Evolutionary conservation across 2,113 vertebrate genomes (phyloP).

Genomic region (Oreochromis aureus): DNA sequence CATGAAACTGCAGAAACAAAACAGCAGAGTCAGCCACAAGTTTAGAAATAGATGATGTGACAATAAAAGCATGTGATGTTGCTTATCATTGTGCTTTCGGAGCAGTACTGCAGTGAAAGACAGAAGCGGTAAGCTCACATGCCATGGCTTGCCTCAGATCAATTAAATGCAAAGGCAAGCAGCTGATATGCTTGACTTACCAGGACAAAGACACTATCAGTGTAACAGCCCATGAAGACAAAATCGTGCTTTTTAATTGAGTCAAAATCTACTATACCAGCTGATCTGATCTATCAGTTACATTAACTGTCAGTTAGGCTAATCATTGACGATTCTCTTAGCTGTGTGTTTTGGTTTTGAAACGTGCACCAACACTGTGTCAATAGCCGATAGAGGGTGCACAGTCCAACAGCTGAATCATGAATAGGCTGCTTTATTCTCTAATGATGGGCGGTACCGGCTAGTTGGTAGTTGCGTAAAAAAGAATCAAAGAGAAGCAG

Average conservation of each 20-base stretch:
- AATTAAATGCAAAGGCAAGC: neutral
- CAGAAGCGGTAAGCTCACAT: neutral
- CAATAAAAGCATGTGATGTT: constrained; percentile 40
- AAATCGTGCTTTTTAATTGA: neutral
- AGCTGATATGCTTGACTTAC: neutral
- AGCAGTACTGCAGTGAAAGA: neutral
- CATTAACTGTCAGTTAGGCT: neutral
- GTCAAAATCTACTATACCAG: neutral
- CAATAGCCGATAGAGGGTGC: constrained; percentile 43
- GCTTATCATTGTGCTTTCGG: constrained; percentile 28
- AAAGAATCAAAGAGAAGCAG: neutral
- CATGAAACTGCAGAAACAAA: constrained; percentile 14
- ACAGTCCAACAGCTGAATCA: neutral
- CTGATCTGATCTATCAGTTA: neutral
- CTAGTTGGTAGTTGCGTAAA: neutral
- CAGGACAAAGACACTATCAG: neutral
- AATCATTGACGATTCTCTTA: neutral
- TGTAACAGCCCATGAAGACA: neutral
- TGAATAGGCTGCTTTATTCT: constrained; percentile 15
- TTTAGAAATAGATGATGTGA: constrained; percentile 5
- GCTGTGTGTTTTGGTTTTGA: neutral
- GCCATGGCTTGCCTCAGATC: constrained; percentile 1
- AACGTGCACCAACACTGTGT: neutral
- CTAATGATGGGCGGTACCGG: neutral
- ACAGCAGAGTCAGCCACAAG: constrained; percentile 5